These are phyloP conservation scores for Sebastes iracundus DNA, from an alignment of 2,797 vertebrate genomes.

Conservation along the genomic window DNA sequence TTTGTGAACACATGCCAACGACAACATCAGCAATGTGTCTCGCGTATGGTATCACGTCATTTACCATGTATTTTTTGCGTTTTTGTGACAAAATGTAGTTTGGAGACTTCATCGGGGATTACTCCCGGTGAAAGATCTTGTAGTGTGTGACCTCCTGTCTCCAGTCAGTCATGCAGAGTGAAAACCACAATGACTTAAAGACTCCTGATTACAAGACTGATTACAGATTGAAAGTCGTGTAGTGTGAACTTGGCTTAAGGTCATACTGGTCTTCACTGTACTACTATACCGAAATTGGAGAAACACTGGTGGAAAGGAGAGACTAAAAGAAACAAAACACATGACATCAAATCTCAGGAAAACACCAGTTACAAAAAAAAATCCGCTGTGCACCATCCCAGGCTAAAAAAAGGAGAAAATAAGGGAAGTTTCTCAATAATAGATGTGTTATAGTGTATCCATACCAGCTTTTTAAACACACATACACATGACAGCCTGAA, in stretches of 20 bases:
- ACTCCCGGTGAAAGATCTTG: too few relatives aligned
- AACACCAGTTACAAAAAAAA: background rate
- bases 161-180: too few relatives aligned
- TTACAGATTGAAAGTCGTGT: too few relatives aligned
- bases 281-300: background rate
- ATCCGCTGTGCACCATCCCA: background rate
- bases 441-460: conserved; percentile 46
- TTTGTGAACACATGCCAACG: too few relatives aligned
- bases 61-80: too few relatives aligned
- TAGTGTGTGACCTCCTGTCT: too few relatives aligned
- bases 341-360: background rate
- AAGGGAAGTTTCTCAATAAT: conserved; percentile 55
- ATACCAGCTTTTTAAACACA: conserved; percentile 1
- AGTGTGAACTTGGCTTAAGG: background rate
- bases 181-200: too few relatives aligned
- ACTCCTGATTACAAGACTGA: too few relatives aligned
- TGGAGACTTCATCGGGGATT: rapidly evolving
- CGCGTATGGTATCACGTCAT: too few relatives aligned
- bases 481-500: conserved; percentile 5
- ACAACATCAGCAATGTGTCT: too few relatives aligned
- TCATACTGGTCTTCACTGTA: background rate
- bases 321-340: background rate
- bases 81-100: too few relatives aligned
- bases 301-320: background rate
- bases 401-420: background rate